Percentiles rank a stretch among this genome's conserved stretches.
These are phyloP conservation scores for Myodes glareolus DNA, from an alignment of 2,113 vertebrate genomes.

Conservation along the genomic window DNA sequence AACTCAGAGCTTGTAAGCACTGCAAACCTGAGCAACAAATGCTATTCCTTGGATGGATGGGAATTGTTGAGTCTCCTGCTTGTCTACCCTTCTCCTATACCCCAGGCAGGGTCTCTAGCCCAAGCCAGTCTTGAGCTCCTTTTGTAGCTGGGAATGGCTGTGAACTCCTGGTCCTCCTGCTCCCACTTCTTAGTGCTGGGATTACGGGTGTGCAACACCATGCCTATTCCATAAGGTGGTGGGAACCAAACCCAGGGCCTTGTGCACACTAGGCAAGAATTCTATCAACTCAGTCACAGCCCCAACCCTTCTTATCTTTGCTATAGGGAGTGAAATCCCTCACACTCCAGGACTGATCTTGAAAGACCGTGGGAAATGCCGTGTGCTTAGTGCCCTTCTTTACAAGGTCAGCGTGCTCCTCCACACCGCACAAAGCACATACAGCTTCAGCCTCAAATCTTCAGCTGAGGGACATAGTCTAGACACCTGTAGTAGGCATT, in stretches of 20 bases:
- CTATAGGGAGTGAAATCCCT: background rate
- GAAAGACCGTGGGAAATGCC: background rate
- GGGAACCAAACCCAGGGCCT: background rate
- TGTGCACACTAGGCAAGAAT: background rate
- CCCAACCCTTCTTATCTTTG: background rate
- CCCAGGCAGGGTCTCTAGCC: background rate
- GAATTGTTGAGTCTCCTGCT: background rate
- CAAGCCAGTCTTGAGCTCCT: background rate
- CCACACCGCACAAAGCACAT: background rate
- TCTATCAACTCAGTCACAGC: background rate
- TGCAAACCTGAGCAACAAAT: too few relatives aligned
- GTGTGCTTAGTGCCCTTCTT: background rate
- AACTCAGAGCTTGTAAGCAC: background rate
- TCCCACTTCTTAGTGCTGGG: background rate
- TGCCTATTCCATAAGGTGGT: background rate
- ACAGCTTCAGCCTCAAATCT: background rate
- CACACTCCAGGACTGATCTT: background rate
- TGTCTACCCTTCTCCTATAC: background rate
- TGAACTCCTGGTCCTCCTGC: background rate
- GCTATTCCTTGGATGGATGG: background rate
- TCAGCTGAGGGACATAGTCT: background rate
- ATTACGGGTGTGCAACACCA: background rate
- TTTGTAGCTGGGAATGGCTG: background rate
- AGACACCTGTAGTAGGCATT: background rate
- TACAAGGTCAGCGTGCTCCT: background rate